phyloP scores from a whole-genome alignment of 35 echinoderm and acorn worm species.

The Diadema setosum region DNA sequence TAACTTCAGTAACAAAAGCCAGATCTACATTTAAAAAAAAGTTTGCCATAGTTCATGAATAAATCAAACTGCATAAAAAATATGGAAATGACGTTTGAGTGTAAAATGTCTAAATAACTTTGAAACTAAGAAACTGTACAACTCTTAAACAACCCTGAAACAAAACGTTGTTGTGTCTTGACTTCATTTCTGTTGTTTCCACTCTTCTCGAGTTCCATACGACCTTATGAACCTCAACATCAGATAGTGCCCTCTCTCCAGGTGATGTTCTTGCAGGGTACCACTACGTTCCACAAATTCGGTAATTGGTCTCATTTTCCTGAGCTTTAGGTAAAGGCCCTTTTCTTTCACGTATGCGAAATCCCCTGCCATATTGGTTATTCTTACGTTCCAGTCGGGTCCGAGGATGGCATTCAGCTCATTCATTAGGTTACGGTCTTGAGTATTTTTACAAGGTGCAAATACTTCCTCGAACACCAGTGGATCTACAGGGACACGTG shows the following conservation, averaged over 20 bases:
- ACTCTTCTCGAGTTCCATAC: not conserved
- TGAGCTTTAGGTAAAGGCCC: not conserved
- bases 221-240: not conserved
- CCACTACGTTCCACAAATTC: not conserved
- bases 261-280: not conserved
- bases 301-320: not conserved
- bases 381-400: not conserved
- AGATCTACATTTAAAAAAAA: no score
- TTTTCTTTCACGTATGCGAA: not conserved
- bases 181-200: not conserved
- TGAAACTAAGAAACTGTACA: not conserved
- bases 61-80: not conserved
- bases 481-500: not conserved
- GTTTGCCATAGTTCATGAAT: no score
- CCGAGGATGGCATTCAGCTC: not conserved
- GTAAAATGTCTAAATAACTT: not conserved
- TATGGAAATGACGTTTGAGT: not conserved
- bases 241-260: not conserved
- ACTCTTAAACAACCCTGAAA: not conserved
- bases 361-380: not conserved
- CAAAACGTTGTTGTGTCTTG: not conserved
- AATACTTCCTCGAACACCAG: slow-evolving; percentile 5
- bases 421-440: not conserved
- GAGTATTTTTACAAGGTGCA: not conserved
- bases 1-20: no score